Base-by-base conservation (phyloP, 2,797 vertebrate genomes). In the Carapus acus region DNA sequence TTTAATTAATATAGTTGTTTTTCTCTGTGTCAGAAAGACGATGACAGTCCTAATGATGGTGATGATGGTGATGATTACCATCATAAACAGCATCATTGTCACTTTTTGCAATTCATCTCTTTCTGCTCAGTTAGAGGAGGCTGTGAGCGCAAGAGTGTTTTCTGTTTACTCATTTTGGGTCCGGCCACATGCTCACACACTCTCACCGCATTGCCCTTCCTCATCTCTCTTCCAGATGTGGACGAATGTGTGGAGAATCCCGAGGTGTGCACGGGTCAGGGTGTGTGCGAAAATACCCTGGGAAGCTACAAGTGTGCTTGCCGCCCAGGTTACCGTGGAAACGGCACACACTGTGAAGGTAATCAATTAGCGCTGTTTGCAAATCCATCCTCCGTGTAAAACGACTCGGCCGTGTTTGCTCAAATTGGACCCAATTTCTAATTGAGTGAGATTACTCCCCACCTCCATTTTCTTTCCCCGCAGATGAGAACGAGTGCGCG, bases 301-400 rank as follows among this genome's bases (percentile, higher is more conserved):
- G 89, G 90, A 43, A 89, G 89, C 74, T 90, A 86, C 69, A 77
- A 81, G 66, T 91, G 90, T 67, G 83, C 85, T 58, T 91, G 90
- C 67, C 80, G 34, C 49, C 71, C 49, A 2, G 90, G 90, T 77
- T 90, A 88, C 85, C 83, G 51, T 20, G 90, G 90, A 65, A 91
- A 91, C 67, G 88, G 90, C 76, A 88, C 88, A 62, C 80, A 88
- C 81, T 91, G 90, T 21, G 84, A 89, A 84, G 90, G 89, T 90
- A 73, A 74, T 71, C 60, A 62, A 76, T 73, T 74, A 65, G 60
- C 6, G 24, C 48, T 49, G 53, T 65, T 34, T 67, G 67, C 67
- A 11, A 33, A 33, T 71, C 77, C 61, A 65, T 73, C 20, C 56
- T 49, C 38, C 47, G 52, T 58, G 72, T 62, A 39, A 72, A 67